phyloP scores from a whole-genome alignment of 1,140 invertebrate species.

The Drosophila subpulchrella region DNA sequence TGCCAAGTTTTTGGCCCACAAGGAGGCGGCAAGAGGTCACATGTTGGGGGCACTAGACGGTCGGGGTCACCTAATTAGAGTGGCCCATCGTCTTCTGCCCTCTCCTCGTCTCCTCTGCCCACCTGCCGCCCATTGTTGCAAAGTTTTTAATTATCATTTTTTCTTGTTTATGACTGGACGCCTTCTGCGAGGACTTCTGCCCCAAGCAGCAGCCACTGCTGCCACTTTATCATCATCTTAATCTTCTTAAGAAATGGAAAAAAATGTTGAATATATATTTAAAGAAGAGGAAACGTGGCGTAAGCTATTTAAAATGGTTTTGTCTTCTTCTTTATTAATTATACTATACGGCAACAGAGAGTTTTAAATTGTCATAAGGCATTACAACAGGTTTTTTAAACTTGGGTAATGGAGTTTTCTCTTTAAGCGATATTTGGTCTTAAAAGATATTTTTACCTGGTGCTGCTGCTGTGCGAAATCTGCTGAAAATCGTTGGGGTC shows the following conservation, averaged over 20 bases:
- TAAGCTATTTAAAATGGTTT: background rate
- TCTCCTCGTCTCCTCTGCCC: background rate
- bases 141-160: conserved; percentile 33
- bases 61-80: conserved; percentile 36
- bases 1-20: conserved; percentile 6
- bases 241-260: background rate
- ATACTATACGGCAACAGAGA: background rate
- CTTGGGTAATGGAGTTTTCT: no score
- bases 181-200: conserved; percentile 2
- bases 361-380: background rate
- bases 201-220: background rate
- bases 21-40: conserved; percentile 4
- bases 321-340: no score
- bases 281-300: background rate
- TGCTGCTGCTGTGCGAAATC: conserved; percentile 49
- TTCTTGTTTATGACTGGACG: conserved; percentile 12
- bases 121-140: conserved; percentile 5
- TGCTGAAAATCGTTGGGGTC: conserved; percentile 40
- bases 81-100: background rate
- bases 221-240: conserved; percentile 4
- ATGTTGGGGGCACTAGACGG: background rate
- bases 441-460: conserved; percentile 20
- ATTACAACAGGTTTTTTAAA: background rate
- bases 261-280: background rate
- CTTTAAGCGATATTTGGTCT: no score